These are phyloP conservation scores for Sthenelais limicola DNA, from an alignment of 2,888 invertebrate species.

Conservation along the genomic window DNA sequence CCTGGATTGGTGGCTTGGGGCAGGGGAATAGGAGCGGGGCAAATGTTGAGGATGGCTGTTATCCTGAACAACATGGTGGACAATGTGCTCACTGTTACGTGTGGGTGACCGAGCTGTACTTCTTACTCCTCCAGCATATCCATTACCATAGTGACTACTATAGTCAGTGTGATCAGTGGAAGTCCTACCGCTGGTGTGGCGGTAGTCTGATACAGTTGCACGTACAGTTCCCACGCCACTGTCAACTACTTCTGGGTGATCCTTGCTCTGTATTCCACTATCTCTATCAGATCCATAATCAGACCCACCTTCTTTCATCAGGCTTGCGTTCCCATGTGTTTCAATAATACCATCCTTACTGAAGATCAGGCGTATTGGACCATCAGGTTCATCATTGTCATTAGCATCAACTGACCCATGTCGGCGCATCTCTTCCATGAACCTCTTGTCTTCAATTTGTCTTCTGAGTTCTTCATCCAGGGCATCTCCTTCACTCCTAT, in stretches of 20 bases:
- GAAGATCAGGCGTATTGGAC: conserved; percentile 18
- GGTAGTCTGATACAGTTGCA: neutral
- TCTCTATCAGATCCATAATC: conserved; percentile 12
- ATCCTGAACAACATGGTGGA: conserved; percentile 20
- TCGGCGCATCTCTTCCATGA: conserved; percentile 5
- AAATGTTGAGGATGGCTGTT: neutral
- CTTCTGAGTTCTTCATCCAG: conserved; percentile 3
- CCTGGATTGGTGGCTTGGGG: conserved; percentile 15
- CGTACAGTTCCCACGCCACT: conserved; percentile 23
- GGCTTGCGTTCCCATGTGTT: conserved; percentile 6
- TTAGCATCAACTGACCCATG: neutral
- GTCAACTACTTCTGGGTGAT: conserved; percentile 5
- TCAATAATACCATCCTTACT: conserved; percentile 26
- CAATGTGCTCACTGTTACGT: too few relatives aligned
- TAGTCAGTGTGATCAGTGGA: neutral
- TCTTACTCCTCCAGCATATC: neutral
- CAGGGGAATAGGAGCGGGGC: conserved; percentile 15
- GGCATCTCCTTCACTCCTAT: conserved; percentile 20
- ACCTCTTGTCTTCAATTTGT: conserved; percentile 14
- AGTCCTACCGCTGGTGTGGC: neutral
- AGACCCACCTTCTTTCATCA: neutral
- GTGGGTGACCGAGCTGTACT: neutral
- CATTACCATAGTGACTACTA: neutral
- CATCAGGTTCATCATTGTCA: neutral
- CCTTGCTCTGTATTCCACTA: conserved; percentile 9